Conservation (phyloP, 2,797 vertebrate genomes). For the Staurois parvus region DNA sequence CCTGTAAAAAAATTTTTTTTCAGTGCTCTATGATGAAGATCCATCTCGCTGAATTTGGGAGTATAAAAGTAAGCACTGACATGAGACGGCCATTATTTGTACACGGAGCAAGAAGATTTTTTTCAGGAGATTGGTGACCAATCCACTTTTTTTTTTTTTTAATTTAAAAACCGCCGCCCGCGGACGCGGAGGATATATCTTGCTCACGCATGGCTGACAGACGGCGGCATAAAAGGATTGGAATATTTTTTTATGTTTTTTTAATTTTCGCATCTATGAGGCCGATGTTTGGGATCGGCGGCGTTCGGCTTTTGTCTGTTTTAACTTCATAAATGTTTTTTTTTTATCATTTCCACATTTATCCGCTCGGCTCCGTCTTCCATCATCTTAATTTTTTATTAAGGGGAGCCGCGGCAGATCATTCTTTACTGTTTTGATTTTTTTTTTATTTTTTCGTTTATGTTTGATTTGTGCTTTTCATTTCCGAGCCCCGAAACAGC, state of each 20-base stretch:
- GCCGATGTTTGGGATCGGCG: slow-evolving; percentile 64
- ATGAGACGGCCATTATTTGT: slow-evolving; percentile 22
- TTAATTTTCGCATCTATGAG: slow-evolving; percentile 72
- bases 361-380: slow-evolving; percentile 53
- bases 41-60: neutral
- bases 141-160: no score
- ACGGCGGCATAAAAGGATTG: slow-evolving; percentile 66
- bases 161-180: slow-evolving; percentile 57
- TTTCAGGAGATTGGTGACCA: slow-evolving; percentile 64
- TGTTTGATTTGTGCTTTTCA: slow-evolving; percentile 59
- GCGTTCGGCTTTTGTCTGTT: slow-evolving; percentile 68
- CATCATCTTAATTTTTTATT: slow-evolving; percentile 67
- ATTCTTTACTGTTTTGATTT: slow-evolving; percentile 55
- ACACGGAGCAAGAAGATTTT: slow-evolving; percentile 43
- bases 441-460: slow-evolving; percentile 54
- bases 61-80: neutral
- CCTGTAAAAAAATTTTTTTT: no score
- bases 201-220: slow-evolving; percentile 61
- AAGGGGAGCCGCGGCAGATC: slow-evolving; percentile 62
- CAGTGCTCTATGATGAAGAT: neutral
- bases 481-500: slow-evolving; percentile 35
- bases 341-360: slow-evolving; percentile 63
- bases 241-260: slow-evolving; percentile 75
- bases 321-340: slow-evolving; percentile 69
- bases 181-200: slow-evolving; percentile 60